These are phyloP conservation scores for Anoplopoma fimbria DNA, from an alignment of 2,113 vertebrate species.

Conservation along the genomic window DNA sequence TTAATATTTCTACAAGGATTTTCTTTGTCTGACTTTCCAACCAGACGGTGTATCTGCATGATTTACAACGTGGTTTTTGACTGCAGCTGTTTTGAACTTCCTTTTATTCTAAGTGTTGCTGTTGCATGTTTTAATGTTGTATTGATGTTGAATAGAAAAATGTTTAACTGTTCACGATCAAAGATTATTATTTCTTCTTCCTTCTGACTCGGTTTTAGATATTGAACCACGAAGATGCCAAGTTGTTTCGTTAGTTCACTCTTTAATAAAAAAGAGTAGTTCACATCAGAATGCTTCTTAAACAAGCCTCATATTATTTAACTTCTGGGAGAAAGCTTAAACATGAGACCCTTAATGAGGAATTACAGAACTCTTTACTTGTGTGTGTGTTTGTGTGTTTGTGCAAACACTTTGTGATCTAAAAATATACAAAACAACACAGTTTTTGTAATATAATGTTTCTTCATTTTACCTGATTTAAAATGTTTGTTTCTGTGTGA, in stretches of 20 bases:
- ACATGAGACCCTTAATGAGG: background rate
- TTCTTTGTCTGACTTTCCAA: slow-evolving; percentile 9
- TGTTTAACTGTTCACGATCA: background rate
- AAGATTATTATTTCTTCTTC: background rate
- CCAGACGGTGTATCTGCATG: slow-evolving; percentile 48
- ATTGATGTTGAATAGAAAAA: background rate
- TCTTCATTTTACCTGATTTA: slow-evolving; percentile 27
- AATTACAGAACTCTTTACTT: background rate
- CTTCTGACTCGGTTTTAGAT: background rate
- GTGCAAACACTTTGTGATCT: too few species aligned
- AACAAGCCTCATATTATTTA: background rate
- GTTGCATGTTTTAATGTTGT: slow-evolving; percentile 54
- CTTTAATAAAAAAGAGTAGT: slow-evolving; percentile 18
- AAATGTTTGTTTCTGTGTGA: slow-evolving; percentile 12
- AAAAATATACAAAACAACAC: background rate
- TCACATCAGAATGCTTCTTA: background rate
- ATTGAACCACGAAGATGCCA: background rate
- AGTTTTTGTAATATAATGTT: slow-evolving; percentile 19
- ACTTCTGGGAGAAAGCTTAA: slow-evolving; percentile 6
- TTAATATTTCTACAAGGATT: background rate
- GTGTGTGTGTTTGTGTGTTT: slow-evolving; percentile 11
- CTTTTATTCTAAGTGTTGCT: slow-evolving; percentile 12
- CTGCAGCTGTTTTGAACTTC: background rate
- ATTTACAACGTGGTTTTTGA: slow-evolving; percentile 10
- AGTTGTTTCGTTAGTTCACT: background rate